Conservation (phyloP, 2,113 vertebrate genomes). For the Syngnathus floridae region DNA sequence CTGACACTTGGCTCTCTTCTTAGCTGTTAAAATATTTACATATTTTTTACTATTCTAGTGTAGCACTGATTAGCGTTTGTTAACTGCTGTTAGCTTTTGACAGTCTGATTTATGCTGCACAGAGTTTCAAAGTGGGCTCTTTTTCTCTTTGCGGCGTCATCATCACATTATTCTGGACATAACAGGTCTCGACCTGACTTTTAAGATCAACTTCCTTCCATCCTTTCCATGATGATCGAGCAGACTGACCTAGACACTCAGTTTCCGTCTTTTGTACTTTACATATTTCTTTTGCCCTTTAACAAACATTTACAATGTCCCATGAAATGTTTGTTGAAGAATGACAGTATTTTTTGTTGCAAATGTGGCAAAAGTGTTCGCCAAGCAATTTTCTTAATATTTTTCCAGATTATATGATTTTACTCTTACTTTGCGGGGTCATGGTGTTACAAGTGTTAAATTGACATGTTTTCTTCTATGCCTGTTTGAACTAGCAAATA, state of each 20-base stretch:
- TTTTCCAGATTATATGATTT: neutral
- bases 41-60: neutral
- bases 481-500: neutral
- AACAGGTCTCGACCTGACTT: constrained; percentile 16
- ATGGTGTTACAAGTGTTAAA: no score
- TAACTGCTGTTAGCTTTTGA: neutral
- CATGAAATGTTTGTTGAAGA: constrained; percentile 17
- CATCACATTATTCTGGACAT: constrained; percentile 3
- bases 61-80: neutral
- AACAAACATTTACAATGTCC: constrained; percentile 12
- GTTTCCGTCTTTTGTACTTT: constrained; percentile 52
- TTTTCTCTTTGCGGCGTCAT: neutral
- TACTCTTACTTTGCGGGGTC: no score
- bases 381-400: neutral
- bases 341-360: neutral
- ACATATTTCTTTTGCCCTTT: neutral
- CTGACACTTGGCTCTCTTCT: neutral
- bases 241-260: constrained; percentile 8
- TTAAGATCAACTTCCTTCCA: constrained; percentile 26
- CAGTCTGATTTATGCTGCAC: neutral
- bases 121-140: neutral
- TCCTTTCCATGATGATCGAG: constrained; percentile 40
- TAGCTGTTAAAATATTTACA: neutral
- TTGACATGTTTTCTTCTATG: neutral
- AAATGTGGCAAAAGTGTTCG: neutral